A percentile compares a stretch with the other conserved stretches of the same genome.
These are phyloP conservation scores for Buceros bicornis DNA, from an alignment of 2,797 vertebrate genomes.

Conservation along the genomic window DNA sequence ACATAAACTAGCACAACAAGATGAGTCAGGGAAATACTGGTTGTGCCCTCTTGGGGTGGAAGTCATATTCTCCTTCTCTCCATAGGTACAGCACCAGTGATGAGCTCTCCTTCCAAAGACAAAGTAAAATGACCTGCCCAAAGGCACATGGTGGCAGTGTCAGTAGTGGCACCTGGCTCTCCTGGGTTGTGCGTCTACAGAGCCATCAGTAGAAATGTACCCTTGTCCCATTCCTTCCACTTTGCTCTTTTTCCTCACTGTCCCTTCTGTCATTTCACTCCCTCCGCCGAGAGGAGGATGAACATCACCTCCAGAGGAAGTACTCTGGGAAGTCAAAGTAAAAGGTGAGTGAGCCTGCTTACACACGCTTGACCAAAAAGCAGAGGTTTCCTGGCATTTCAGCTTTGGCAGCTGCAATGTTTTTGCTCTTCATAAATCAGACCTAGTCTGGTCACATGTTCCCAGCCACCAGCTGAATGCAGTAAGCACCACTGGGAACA, in stretches of 20 bases:
- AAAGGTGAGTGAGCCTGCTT: neutral
- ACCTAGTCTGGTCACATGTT: neutral
- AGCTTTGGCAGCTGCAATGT: neutral
- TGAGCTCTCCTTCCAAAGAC: neutral
- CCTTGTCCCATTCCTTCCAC: neutral
- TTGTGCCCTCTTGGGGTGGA: neutral
- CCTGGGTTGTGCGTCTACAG: neutral
- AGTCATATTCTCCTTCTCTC: neutral
- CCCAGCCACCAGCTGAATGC: neutral
- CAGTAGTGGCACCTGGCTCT: neutral
- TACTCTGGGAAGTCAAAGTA: neutral
- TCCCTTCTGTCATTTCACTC: neutral
- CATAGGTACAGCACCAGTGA: rapidly evolving
- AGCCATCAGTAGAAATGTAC: neutral
- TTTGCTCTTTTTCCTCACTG: neutral
- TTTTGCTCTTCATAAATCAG: neutral
- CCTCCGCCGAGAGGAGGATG: neutral
- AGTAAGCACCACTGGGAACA: neutral
- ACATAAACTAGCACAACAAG: rapidly evolving
- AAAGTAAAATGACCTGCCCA: neutral
- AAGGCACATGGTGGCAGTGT: neutral
- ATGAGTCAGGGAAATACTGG: neutral
- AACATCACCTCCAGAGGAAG: neutral
- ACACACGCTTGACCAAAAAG: neutral
- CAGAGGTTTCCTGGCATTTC: neutral